Evolutionary conservation across 2,797 vertebrate genomes (phyloP).

Genomic region (Mormyrops boulengeri): DNA sequence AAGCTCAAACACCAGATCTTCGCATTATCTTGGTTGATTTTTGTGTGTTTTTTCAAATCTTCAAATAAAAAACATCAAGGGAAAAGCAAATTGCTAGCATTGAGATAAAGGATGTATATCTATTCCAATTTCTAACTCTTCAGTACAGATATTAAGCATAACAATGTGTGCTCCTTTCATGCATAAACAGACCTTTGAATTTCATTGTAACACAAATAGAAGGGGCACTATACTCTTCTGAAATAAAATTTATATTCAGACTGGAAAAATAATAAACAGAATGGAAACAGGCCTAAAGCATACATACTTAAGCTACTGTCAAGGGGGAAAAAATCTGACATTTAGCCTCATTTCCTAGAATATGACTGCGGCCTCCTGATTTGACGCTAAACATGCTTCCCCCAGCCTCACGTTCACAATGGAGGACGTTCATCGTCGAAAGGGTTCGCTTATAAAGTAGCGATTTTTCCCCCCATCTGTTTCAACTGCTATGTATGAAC

Average conservation of each 20-base stretch:
- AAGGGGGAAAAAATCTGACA: background rate
- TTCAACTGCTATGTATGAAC: conserved; percentile 55
- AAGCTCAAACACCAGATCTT: background rate
- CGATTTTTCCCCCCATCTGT: conserved; percentile 54
- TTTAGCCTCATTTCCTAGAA: conserved; percentile 9
- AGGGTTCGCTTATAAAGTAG: conserved; percentile 53
- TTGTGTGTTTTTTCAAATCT: background rate
- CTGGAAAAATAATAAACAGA: background rate
- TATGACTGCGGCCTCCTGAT: background rate
- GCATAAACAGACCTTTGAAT: conserved; percentile 8
- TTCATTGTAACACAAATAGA: background rate
- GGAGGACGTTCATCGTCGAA: conserved; percentile 58
- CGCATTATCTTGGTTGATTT: background rate
- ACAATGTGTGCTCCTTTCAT: background rate
- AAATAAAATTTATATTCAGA: background rate
- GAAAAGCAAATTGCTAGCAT: background rate
- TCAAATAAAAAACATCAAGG: conserved; percentile 4
- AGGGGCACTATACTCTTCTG: background rate
- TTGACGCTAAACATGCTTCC: background rate
- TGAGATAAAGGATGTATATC: background rate
- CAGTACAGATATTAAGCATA: background rate
- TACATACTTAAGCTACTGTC: background rate
- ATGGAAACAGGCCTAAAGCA: background rate
- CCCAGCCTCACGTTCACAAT: background rate
- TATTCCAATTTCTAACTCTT: conserved; percentile 3